Evolutionary conservation across 2,113 vertebrate genomes (phyloP).

Genomic region (Coreoperca whiteheadi): DNA sequence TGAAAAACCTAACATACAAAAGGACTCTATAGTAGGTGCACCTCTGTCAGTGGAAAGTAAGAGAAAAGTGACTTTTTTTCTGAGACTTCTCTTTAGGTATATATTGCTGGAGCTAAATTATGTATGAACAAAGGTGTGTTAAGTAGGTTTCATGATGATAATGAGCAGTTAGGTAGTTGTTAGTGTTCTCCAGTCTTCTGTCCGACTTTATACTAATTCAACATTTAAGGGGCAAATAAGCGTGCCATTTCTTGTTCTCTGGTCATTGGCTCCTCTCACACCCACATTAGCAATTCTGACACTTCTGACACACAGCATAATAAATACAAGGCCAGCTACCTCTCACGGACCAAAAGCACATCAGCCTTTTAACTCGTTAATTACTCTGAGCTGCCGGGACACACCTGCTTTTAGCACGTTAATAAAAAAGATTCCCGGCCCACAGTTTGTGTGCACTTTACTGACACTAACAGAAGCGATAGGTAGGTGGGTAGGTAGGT

Average conservation of each 20-base stretch:
- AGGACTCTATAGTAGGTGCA: constrained; percentile 26
- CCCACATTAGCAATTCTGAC: constrained; percentile 56
- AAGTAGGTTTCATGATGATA: constrained; percentile 48
- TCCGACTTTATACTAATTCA: constrained; percentile 43
- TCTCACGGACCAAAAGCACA: constrained; percentile 66
- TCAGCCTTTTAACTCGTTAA: constrained; percentile 62
- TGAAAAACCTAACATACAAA: constrained; percentile 22
- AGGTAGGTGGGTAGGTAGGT: constrained; percentile 37
- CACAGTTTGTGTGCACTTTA: constrained; percentile 70
- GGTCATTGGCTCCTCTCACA: constrained; percentile 64
- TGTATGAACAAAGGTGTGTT: constrained; percentile 30
- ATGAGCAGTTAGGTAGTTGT: constrained; percentile 49
- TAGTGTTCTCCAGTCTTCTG: constrained; percentile 40
- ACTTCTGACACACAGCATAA: constrained; percentile 59
- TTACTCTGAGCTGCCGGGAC: constrained; percentile 33
- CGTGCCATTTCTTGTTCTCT: constrained; percentile 44
- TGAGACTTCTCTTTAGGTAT: constrained; percentile 21
- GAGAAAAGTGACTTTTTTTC: constrained; percentile 25
- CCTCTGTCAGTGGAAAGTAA: constrained; percentile 20
- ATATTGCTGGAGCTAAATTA: constrained; percentile 45
- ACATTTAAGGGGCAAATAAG: constrained; percentile 48
- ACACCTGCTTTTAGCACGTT: constrained; percentile 44
- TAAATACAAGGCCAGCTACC: constrained; percentile 67
- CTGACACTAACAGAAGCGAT: constrained; percentile 49
- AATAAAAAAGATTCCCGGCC: constrained; percentile 23